These are phyloP conservation scores for Alosa alosa DNA, from an alignment of 2,113 vertebrate genomes.

Conservation along the genomic window DNA sequence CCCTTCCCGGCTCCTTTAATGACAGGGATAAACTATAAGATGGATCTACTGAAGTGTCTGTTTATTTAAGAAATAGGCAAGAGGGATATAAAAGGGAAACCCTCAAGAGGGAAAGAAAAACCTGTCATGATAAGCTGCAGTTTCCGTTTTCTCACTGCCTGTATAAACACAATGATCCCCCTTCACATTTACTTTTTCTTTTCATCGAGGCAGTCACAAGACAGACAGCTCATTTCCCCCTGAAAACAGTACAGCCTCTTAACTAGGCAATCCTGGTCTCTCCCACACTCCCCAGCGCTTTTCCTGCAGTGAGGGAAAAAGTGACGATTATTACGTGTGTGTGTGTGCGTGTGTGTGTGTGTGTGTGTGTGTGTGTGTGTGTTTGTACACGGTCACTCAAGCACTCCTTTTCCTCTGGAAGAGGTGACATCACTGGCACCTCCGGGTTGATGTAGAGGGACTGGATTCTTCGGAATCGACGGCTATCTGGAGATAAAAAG, in stretches of 20 bases:
- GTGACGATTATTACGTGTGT: constrained; percentile 31
- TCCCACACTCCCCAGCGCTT: constrained; percentile 16
- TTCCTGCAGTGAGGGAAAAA: constrained; percentile 43
- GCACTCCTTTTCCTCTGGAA: constrained; percentile 27
- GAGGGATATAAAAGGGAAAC: not conserved
- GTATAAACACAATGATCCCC: constrained; percentile 34
- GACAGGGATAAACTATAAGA: not conserved
- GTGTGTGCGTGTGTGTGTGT: constrained; percentile 25
- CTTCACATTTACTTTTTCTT: constrained; percentile 16
- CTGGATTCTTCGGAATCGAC: constrained; percentile 16
- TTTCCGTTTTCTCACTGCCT: constrained; percentile 35
- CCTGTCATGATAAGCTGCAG: constrained; percentile 44
- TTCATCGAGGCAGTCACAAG: not conserved
- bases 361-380: constrained; percentile 11
- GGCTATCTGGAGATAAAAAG: constrained; percentile 39
- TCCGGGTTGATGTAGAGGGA: constrained; percentile 25
- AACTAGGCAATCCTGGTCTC: not conserved
- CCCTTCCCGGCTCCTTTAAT: not conserved
- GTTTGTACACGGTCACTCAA: not conserved
- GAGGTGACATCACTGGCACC: constrained; percentile 40
- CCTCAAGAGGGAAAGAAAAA: constrained; percentile 25
- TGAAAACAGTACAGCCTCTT: not conserved
- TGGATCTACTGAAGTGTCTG: not conserved
- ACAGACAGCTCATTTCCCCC: constrained; percentile 6
- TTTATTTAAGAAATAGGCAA: constrained; percentile 35